These are phyloP conservation scores for Xiphophorus hellerii DNA, from an alignment of 2,113 vertebrate species.

Conservation along the genomic window DNA sequence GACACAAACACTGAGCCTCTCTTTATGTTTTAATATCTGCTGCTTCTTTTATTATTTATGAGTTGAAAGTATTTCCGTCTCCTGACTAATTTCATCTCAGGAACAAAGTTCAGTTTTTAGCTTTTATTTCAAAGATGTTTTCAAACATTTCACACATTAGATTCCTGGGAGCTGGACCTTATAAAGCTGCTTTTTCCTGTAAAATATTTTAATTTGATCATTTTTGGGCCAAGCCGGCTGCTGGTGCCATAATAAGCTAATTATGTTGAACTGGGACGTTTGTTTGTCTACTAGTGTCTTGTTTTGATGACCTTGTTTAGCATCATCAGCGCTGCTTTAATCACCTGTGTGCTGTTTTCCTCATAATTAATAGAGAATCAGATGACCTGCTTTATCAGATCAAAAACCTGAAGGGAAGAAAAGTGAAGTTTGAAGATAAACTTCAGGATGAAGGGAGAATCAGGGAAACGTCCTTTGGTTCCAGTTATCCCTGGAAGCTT, in stretches of 20 bases:
- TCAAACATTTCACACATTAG: not conserved
- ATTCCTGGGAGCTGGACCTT: not conserved
- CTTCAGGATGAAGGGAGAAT: not conserved
- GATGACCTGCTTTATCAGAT: conserved; percentile 23
- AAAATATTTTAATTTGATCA: not conserved
- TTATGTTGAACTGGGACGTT: conserved; percentile 22
- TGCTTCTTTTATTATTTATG: not conserved
- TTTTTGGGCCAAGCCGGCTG: not conserved
- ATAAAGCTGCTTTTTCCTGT: not conserved
- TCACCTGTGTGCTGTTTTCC: conserved; percentile 9
- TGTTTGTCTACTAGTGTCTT: conserved; percentile 1
- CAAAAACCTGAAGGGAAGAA: not conserved
- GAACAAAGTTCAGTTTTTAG: not conserved
- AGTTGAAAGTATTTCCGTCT: no score
- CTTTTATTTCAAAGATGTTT: not conserved
- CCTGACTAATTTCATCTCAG: not conserved
- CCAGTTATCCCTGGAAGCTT: no score
- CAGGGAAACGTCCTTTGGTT: not conserved
- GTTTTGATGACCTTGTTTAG: conserved; percentile 45
- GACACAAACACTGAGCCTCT: no score
- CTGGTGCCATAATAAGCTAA: not conserved
- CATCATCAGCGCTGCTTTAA: conserved; percentile 15
- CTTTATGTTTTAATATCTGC: not conserved
- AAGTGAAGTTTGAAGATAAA: not conserved
- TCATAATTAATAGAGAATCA: conserved; percentile 13